phyloP scores from a whole-genome alignment of 2,797 vertebrate genomes.

The Pseudocheirus occidentalis region DNA sequence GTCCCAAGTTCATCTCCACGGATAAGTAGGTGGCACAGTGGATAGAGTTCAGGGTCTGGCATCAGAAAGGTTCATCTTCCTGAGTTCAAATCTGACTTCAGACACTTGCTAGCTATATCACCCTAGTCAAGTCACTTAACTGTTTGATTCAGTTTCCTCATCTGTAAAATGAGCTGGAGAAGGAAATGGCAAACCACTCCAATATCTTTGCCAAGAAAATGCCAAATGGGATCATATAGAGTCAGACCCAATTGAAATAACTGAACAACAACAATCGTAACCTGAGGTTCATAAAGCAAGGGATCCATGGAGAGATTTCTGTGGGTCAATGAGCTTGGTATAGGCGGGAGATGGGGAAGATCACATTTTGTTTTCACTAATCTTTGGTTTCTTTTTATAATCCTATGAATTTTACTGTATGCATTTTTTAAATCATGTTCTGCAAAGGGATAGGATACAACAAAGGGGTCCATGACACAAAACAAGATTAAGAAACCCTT shows the following conservation, averaged over 20 bases:
- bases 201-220: neutral
- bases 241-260: neutral
- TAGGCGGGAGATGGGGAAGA: neutral
- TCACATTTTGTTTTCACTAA: neutral
- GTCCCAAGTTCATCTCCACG: neutral
- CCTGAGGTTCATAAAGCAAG: neutral
- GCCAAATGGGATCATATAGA: neutral
- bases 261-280: neutral
- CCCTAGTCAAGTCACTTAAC: too few species aligned
- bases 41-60: neutral
- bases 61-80: neutral
- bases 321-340: neutral
- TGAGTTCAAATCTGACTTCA: neutral
- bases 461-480: neutral
- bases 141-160: neutral
- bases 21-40: neutral
- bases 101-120: neutral
- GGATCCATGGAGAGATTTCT: neutral
- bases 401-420: neutral
- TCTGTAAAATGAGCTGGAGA: neutral
- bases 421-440: neutral
- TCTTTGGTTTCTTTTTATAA: neutral
- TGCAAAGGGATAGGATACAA: neutral
- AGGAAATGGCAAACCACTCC: neutral
- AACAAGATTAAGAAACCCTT: neutral